A percentile compares a stretch with the other conserved stretches of the same genome.
phyloP scores from a whole-genome alignment of 2,797 vertebrate genomes.

The Xenentodon cancila region DNA sequence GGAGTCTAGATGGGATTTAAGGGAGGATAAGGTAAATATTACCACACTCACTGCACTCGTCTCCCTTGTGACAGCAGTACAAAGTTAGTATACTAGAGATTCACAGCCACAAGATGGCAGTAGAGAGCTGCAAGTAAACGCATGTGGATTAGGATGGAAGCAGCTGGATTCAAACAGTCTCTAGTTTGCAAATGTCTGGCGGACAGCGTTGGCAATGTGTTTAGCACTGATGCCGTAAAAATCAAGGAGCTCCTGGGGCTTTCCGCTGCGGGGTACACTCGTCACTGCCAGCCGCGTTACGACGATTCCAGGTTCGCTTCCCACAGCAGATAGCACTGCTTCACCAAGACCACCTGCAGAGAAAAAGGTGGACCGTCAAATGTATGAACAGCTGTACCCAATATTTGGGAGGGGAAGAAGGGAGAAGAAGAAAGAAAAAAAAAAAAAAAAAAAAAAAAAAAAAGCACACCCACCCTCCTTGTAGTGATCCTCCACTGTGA shows the following conservation, averaged over 20 bases:
- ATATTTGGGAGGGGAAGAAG: too few species aligned
- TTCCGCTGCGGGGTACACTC: slow-evolving; percentile 82
- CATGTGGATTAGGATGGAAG: slow-evolving; percentile 1
- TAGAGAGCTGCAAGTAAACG: slow-evolving; percentile 11
- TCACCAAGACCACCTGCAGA: slow-evolving; percentile 89
- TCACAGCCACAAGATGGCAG: slow-evolving; percentile 22
- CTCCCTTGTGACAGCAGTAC: slow-evolving; percentile 9
- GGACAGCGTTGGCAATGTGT: slow-evolving; percentile 82
- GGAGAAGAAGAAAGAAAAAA: too few species aligned
- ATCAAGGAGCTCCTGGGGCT: slow-evolving; percentile 85
- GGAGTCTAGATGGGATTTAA: too few species aligned
- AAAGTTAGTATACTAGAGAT: slow-evolving; percentile 19
- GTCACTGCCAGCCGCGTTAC: slow-evolving; percentile 85
- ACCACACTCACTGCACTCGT: background rate
- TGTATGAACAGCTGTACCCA: too few species aligned
- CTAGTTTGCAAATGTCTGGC: slow-evolving; percentile 81
- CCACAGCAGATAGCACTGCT: slow-evolving; percentile 85
- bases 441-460: background rate
- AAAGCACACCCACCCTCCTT: slow-evolving; percentile 82
- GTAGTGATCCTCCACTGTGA: slow-evolving; percentile 94
- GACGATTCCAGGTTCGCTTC: slow-evolving; percentile 81
- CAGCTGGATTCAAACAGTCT: background rate
- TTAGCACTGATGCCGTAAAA: slow-evolving; percentile 86
- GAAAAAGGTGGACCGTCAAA: background rate
- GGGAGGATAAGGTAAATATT: background rate